Evolutionary conservation across 2,888 invertebrate species (phyloP), one percentile per base, ranked within the genome.

Genomic region (Balanococcus diminutus): DNA sequence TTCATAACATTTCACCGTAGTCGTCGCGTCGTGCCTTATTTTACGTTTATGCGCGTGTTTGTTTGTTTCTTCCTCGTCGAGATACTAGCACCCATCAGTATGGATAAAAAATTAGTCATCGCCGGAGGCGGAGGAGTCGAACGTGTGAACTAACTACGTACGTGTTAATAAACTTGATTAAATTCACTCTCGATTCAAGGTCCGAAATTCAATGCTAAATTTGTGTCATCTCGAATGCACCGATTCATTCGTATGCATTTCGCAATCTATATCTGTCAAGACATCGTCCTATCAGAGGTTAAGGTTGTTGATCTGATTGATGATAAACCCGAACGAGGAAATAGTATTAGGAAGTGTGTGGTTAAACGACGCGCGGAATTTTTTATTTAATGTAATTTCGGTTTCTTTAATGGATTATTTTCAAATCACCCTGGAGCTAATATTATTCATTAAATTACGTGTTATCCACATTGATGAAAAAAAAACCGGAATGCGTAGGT

Each of bases 91-190:
- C 22, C 56, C n/a, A 46, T 8, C 9, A 8, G 8, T 9, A 22
- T 56, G 0, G 28, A 25, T 14, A 2, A 5, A 67, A 28, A 28
- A 67, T 67, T 67, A 67, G 14, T 67, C 67, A 67, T 67, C 67
- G 28, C 67, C 16, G 5, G 16, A 67, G 67, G n/a, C n/a, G n/a
- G n/a, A n/a, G n/a, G n/a, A n/a, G n/a, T n/a, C n/a, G 67, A 67
- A 5, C 16, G n/a, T n/a, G n/a, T 67, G 4, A 28, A 28, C 22
- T 8, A 1, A 67, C 28, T 6, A 19, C 5, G n/a, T 79, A 79
- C 75, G 75, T 79, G 75, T 79, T 79, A 79, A 79, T 79, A 79
- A 79, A 79, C 75, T 79, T 36, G 31, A 79, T 79, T 36, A 19
- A n/a, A 79, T 79, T 72, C 31, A 8, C 72, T 32, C 32, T 4